phyloP scores from a whole-genome alignment of 2,797 vertebrate species.

The Odontamblyopus rebecca region DNA sequence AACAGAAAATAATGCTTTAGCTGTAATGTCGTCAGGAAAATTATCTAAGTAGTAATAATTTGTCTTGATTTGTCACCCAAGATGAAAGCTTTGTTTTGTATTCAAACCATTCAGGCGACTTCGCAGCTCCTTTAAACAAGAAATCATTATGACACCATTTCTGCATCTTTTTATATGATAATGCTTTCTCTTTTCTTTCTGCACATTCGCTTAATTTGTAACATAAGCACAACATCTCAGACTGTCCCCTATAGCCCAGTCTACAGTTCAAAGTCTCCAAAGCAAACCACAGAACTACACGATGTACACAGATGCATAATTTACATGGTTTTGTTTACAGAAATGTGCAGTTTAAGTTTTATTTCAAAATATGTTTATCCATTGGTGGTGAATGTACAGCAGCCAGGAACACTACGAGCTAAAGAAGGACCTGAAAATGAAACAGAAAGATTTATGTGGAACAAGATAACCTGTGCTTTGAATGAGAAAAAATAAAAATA shows the following conservation, averaged over 20 bases:
- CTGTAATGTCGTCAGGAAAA: neutral
- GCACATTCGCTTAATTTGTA: neutral
- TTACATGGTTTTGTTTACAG: neutral
- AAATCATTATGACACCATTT: neutral
- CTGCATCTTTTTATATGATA: neutral
- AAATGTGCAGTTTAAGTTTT: neutral
- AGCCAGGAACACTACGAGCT: neutral
- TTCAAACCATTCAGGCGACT: neutral
- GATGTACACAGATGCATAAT: neutral
- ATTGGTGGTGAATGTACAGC: neutral
- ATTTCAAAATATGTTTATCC: neutral
- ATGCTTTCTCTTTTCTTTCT: neutral
- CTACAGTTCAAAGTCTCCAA: neutral
- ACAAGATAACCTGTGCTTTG: neutral
- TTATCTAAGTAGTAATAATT: neutral
- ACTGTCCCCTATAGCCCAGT: neutral
- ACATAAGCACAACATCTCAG: neutral
- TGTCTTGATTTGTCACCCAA: neutral
- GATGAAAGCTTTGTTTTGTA: constrained; percentile 7
- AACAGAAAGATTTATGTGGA: neutral
- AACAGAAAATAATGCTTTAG: neutral
- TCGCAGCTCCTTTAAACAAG: neutral
- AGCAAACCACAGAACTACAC: neutral
- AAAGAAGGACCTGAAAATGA: too few species aligned
- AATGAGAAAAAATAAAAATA: neutral